Percentiles rank a stretch among this genome's conserved stretches.
Conservation (phyloP, 2,797 vertebrate genomes). For the Neoniphon sammara region DNA sequence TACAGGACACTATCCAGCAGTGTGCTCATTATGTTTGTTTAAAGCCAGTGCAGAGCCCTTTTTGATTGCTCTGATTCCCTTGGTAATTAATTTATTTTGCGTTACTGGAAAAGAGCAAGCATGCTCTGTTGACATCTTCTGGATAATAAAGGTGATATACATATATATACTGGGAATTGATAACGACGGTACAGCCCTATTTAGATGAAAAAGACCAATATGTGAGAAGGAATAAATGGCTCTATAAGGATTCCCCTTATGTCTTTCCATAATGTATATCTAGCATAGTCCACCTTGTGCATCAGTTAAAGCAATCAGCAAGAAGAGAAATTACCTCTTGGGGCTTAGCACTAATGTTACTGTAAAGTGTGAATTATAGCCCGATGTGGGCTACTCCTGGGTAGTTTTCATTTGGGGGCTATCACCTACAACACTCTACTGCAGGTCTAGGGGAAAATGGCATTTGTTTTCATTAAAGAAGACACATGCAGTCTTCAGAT, state of each 20-base stretch:
- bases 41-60: background rate
- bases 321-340: conserved; percentile 7
- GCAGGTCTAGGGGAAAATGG: background rate
- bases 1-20: background rate
- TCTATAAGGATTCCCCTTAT: background rate
- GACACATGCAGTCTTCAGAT: background rate
- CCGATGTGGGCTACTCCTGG: background rate
- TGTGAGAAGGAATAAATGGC: conserved; percentile 1
- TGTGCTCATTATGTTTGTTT: background rate
- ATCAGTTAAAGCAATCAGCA: conserved; percentile 5
- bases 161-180: conserved; percentile 10
- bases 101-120: background rate
- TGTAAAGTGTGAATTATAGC: too few relatives aligned
- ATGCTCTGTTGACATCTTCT: background rate
- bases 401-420: background rate
- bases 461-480: background rate
- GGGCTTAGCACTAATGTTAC: background rate
- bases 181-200: background rate
- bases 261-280: conserved; percentile 8
- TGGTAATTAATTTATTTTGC: background rate
- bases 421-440: background rate
- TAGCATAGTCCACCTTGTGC: background rate
- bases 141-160: background rate
- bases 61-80: background rate
- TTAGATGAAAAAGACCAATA: background rate